Evolutionary conservation across 2,888 invertebrate genomes (phyloP).

Genomic region (Diarsia rubi): DNA sequence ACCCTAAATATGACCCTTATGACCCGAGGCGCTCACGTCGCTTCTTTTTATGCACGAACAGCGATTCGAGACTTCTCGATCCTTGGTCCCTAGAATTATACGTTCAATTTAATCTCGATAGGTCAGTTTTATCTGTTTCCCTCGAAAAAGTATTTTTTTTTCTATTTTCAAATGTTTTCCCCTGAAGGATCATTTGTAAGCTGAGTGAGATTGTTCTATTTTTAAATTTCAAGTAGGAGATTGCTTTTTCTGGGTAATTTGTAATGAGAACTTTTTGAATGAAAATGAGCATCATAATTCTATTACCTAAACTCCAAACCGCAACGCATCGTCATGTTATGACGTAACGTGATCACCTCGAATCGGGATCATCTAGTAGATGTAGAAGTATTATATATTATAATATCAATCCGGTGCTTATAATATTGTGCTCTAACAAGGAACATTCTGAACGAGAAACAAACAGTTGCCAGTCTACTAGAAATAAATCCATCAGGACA

Average conservation of each 20-base stretch:
- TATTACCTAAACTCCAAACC: too few species aligned
- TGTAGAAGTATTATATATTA: too few species aligned
- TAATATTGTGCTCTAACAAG: background rate
- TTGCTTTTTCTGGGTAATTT: background rate
- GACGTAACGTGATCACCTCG: background rate
- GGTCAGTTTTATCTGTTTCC: slow-evolving; percentile 46
- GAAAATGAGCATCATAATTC: too few species aligned
- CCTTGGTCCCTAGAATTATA: slow-evolving; percentile 39
- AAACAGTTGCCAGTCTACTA: background rate
- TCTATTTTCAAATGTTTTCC: slow-evolving; percentile 17
- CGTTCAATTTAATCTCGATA: slow-evolving; percentile 63
- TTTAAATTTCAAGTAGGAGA: background rate
- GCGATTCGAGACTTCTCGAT: slow-evolving; percentile 20
- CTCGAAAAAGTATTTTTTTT: slow-evolving; percentile 7
- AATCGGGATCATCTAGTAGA: background rate
- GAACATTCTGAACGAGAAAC: too few species aligned
- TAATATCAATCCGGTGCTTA: background rate
- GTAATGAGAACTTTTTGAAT: too few species aligned
- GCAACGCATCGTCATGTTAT: too few species aligned
- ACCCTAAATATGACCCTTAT: slow-evolving; percentile 27
- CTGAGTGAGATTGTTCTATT: background rate
- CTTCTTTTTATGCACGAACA: slow-evolving; percentile 60
- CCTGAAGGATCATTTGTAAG: background rate
- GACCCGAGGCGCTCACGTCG: background rate
- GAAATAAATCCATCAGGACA: background rate